Conservation (phyloP, 2,888 invertebrate genomes). For the Graphium colonna region DNA sequence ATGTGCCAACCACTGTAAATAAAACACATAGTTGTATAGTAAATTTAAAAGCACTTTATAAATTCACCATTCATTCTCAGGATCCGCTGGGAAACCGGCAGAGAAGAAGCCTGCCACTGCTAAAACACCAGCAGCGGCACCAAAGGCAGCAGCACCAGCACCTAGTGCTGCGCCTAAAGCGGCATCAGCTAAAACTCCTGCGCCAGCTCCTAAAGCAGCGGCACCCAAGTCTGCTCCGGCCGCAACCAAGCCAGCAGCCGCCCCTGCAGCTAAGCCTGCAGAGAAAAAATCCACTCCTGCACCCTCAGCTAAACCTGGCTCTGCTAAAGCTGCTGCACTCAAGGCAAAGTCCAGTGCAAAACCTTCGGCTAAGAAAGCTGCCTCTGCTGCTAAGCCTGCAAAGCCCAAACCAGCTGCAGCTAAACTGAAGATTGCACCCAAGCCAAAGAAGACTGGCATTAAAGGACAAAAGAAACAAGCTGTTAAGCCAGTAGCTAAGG, state of each 20-base stretch:
- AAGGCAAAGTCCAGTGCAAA: conserved; percentile 75
- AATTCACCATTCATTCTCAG: too few relatives aligned
- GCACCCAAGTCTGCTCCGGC: conserved; percentile 69
- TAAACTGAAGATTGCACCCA: conserved; percentile 75
- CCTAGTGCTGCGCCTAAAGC: conserved; percentile 56
- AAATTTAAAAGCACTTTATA: too few relatives aligned
- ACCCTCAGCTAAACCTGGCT: conserved; percentile 74
- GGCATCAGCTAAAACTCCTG: conserved; percentile 61
- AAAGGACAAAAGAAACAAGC: conserved; percentile 73
- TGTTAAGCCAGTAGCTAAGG: conserved; percentile 84
- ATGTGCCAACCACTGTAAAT: too few relatives aligned
- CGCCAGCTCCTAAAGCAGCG: conserved; percentile 65
- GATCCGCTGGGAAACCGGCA: conserved; percentile 66
- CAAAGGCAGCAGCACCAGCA: conserved; percentile 47
- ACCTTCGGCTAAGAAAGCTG: conserved; percentile 74
- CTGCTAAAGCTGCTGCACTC: conserved; percentile 73
- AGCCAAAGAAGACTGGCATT: conserved; percentile 77
- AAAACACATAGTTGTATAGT: too few relatives aligned
- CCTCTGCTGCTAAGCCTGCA: conserved; percentile 62
- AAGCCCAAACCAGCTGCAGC: conserved; percentile 75
- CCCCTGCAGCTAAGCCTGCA: conserved; percentile 57
- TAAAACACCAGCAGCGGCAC: conserved; percentile 69
- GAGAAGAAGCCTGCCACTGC: conserved; percentile 68
- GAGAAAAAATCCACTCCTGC: conserved; percentile 62
- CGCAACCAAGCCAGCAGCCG: conserved; percentile 64